Evolutionary conservation across 2,888 invertebrate species (phyloP).

Genomic region (Antitype chi): DNA sequence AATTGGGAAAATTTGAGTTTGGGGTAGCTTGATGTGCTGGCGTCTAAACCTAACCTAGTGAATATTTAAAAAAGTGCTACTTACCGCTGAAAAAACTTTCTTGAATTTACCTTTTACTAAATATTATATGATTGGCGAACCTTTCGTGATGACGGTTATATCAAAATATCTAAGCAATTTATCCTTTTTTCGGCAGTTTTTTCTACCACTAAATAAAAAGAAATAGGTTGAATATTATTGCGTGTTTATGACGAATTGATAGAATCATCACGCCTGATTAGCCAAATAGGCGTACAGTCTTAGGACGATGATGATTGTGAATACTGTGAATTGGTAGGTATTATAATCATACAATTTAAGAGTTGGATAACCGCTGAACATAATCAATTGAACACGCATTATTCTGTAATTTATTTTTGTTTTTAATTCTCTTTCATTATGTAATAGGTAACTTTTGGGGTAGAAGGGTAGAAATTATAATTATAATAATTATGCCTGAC

Average conservation of each 20-base stretch:
- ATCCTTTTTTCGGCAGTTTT: neutral
- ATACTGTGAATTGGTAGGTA: conserved; percentile 32
- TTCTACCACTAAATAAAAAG: conserved; percentile 3
- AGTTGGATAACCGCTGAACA: conserved; percentile 42
- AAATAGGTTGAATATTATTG: conserved; percentile 33
- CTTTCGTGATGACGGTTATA: conserved; percentile 29
- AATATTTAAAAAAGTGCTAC: neutral
- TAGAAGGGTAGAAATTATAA: neutral
- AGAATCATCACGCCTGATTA: conserved; percentile 44
- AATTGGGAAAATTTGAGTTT: neutral
- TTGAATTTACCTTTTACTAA: neutral
- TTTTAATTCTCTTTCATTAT: conserved; percentile 26
- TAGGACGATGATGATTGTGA: conserved; percentile 35
- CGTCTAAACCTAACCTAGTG: too few species aligned
- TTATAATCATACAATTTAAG: conserved; percentile 35
- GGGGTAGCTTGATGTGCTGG: too few species aligned
- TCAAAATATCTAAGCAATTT: conserved; percentile 6
- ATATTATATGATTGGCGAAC: neutral
- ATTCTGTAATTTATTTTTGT: conserved; percentile 16
- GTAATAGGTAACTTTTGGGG: neutral
- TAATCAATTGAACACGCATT: conserved; percentile 45
- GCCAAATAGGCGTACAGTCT: conserved; percentile 30
- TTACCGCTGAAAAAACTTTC: neutral
- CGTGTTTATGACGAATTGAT: conserved; percentile 43
- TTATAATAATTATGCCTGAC: neutral